Evolutionary conservation across 2,113 vertebrate genomes (phyloP).

Genomic region (Isurus oxyrinchus): DNA sequence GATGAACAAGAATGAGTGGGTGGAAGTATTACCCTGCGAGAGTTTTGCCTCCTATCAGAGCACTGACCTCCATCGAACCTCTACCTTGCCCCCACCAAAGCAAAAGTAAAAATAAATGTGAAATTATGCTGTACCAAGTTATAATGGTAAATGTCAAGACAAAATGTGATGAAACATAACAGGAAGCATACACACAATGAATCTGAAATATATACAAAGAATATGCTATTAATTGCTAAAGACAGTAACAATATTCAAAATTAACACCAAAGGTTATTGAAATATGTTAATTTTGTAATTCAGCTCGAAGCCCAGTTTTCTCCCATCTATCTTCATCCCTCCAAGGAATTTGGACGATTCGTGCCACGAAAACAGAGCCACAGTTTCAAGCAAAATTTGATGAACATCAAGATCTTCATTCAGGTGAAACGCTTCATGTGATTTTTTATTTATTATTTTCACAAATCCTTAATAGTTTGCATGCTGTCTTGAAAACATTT

Average conservation of each 20-base stretch:
- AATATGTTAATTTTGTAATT: slow-evolving; percentile 38
- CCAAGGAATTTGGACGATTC: slow-evolving; percentile 88
- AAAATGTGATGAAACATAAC: not conserved
- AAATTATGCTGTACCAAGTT: not conserved
- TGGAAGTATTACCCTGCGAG: not conserved
- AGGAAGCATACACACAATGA: no score
- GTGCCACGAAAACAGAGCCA: slow-evolving; percentile 76
- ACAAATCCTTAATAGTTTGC: not conserved
- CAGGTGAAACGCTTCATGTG: slow-evolving; percentile 60
- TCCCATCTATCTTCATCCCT: slow-evolving; percentile 87
- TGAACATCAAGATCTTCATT: slow-evolving; percentile 83
- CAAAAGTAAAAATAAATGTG: not conserved
- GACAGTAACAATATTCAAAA: not conserved
- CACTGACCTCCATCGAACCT: not conserved
- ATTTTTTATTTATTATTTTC: not conserved
- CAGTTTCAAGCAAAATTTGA: slow-evolving; percentile 84
- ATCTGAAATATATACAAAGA: not conserved
- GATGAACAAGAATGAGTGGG: not conserved
- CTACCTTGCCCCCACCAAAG: not conserved
- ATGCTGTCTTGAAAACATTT: not conserved
- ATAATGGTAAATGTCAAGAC: not conserved
- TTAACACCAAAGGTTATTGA: not conserved
- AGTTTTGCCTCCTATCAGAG: not conserved
- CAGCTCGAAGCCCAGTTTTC: slow-evolving; percentile 89
- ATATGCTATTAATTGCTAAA: not conserved